Evolutionary conservation across 2,888 invertebrate genomes (phyloP).

Genomic region (Frankliniella fusca): DNA sequence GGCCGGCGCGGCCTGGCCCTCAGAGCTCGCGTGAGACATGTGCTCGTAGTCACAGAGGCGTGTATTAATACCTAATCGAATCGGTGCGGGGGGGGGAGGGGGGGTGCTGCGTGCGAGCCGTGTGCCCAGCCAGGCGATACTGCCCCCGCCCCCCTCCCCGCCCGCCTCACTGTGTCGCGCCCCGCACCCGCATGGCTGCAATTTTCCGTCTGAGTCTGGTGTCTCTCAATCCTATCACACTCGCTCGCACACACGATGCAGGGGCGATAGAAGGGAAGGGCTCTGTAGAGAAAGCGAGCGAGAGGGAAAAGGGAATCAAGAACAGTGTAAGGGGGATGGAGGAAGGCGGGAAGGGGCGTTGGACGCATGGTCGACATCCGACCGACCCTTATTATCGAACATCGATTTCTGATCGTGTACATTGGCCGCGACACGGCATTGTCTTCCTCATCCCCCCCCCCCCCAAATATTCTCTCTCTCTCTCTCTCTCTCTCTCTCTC

Average conservation of each 20-base stretch:
- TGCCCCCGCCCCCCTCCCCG: background rate
- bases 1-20: background rate
- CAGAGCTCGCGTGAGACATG: background rate
- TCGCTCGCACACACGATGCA: no score
- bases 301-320: no score
- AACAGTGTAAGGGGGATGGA: no score
- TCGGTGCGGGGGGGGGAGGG: background rate
- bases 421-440: background rate
- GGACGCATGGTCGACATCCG: background rate
- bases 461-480: background rate
- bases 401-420: background rate
- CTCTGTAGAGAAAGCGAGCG: no score
- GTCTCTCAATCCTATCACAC: background rate
- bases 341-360: no score
- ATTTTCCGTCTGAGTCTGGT: background rate
- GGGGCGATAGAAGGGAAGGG: no score
- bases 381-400: background rate
- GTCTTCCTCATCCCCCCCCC: background rate
- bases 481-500: background rate
- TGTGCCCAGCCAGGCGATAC: no score
- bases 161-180: background rate
- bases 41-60: background rate
- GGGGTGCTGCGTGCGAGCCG: background rate
- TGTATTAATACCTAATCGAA: constrained; percentile 6
- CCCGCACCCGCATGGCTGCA: background rate